Conservation (phyloP, 2,797 vertebrate species). For the Balearica regulorum region DNA sequence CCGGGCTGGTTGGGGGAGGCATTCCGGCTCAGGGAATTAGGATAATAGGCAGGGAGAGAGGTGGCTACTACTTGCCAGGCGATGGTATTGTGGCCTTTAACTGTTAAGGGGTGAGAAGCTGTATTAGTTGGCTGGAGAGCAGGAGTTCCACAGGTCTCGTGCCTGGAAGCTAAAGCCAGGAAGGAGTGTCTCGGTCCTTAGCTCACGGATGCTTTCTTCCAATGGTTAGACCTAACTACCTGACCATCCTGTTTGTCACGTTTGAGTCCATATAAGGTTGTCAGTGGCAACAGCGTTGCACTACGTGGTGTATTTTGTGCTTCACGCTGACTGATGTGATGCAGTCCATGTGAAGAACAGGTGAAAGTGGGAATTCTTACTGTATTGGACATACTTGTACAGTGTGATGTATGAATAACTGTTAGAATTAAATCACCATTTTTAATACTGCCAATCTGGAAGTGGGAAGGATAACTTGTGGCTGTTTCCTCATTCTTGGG, state of each 20-base stretch:
- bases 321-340: not conserved
- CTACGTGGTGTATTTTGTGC: not conserved
- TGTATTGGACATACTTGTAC: not conserved
- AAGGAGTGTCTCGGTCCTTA: rapidly evolving
- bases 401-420: not conserved
- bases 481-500: not conserved
- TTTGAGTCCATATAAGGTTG: not conserved
- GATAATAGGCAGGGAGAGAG: rapidly evolving
- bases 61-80: not conserved
- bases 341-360: not conserved
- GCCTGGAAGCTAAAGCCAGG: not conserved
- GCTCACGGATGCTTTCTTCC: not conserved
- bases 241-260: rapidly evolving
- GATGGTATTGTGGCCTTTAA: not conserved
- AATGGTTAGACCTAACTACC: not conserved
- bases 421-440: not conserved
- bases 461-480: not conserved
- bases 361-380: not conserved
- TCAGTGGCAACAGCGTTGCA: not conserved
- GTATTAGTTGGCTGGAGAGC: not conserved
- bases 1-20: not conserved
- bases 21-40: rapidly evolving
- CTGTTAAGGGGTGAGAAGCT: too few species aligned
- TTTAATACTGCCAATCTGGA: not conserved
- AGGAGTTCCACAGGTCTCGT: not conserved